A percentile compares a stretch with the other conserved stretches of the same genome.
phyloP scores from a whole-genome alignment of 2,113 vertebrate species.

The Chauna torquata region DNA sequence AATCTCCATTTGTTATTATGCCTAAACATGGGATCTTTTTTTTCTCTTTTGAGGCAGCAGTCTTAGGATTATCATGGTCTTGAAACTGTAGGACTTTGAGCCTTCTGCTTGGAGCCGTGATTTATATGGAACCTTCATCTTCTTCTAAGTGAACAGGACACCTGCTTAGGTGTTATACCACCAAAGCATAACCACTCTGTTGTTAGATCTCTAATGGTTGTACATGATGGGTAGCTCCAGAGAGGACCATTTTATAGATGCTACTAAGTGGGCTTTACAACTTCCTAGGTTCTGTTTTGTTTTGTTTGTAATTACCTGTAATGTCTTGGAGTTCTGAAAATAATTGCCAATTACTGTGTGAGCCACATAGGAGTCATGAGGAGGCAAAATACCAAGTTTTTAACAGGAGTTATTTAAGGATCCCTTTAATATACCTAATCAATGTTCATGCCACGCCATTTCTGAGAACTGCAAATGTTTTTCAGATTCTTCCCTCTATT shows the following conservation, averaged over 20 bases:
- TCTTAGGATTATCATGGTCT: not conserved
- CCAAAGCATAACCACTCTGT: not conserved
- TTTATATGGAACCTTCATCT: not conserved
- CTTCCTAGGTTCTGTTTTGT: not conserved
- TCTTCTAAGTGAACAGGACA: not conserved
- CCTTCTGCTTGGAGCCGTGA: not conserved
- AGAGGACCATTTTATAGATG: not conserved
- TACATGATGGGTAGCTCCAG: not conserved
- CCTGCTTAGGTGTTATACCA: not conserved
- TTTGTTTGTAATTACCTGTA: not conserved
- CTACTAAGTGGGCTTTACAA: not conserved
- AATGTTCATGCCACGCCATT: slow-evolving; percentile 46
- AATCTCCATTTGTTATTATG: not conserved
- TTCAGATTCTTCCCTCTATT: slow-evolving; percentile 43
- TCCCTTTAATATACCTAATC: slow-evolving; percentile 47
- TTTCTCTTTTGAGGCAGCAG: not conserved
- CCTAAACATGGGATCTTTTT: not conserved
- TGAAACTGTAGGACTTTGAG: not conserved
- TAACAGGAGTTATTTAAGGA: slow-evolving; percentile 33
- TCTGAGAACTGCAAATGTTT: slow-evolving; percentile 45
- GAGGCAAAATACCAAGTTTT: slow-evolving; percentile 43
- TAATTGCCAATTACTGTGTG: not conserved
- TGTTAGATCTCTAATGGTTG: not conserved
- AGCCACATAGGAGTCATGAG: not conserved
- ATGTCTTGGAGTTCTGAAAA: not conserved